A percentile compares a stretch with the other conserved stretches of the same genome.
These are phyloP conservation scores for Chrysochloris asiatica DNA, from an alignment of 2,113 vertebrate genomes.

Conservation along the genomic window DNA sequence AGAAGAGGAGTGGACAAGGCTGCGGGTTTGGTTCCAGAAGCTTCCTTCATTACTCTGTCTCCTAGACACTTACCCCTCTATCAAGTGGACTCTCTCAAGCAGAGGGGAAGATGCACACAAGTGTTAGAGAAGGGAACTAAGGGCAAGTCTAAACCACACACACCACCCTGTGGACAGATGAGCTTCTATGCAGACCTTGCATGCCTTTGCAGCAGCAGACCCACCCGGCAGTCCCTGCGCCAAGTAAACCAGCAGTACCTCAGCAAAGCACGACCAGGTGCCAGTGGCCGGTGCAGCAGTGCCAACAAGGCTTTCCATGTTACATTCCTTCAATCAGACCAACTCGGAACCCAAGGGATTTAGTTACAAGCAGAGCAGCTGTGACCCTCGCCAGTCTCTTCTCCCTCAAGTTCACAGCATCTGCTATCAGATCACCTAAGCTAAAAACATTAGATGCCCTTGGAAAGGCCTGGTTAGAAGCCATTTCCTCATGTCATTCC, in stretches of 20 bases:
- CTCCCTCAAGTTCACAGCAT: neutral
- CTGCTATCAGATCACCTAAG: slow-evolving; percentile 21
- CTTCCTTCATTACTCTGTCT: slow-evolving; percentile 65
- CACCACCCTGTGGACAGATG: neutral
- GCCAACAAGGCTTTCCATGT: neutral
- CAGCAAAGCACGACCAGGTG: neutral
- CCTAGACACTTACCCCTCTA: slow-evolving; percentile 24
- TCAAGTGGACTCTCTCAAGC: slow-evolving; percentile 54
- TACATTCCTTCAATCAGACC: slow-evolving; percentile 19
- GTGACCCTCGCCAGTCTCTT: neutral
- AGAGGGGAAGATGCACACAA: slow-evolving; percentile 39
- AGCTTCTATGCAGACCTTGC: slow-evolving; percentile 37
- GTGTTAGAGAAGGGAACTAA: slow-evolving; percentile 43
- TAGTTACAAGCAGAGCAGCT: neutral
- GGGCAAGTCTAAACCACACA: neutral
- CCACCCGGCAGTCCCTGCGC: neutral
- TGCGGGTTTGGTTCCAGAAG: slow-evolving; percentile 54
- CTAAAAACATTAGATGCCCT: neutral
- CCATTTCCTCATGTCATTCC: slow-evolving; percentile 24
- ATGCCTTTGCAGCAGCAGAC: slow-evolving; percentile 29
- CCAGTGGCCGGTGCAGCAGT: neutral
- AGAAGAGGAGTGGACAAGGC: slow-evolving; percentile 42
- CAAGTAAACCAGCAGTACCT: slow-evolving; percentile 25
- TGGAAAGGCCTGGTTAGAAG: slow-evolving; percentile 50
- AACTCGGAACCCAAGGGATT: neutral